Evolutionary conservation across 2,888 invertebrate genomes (phyloP), one percentile per base, ranked within the genome.

Genomic region (Platycheirus albimanus): DNA sequence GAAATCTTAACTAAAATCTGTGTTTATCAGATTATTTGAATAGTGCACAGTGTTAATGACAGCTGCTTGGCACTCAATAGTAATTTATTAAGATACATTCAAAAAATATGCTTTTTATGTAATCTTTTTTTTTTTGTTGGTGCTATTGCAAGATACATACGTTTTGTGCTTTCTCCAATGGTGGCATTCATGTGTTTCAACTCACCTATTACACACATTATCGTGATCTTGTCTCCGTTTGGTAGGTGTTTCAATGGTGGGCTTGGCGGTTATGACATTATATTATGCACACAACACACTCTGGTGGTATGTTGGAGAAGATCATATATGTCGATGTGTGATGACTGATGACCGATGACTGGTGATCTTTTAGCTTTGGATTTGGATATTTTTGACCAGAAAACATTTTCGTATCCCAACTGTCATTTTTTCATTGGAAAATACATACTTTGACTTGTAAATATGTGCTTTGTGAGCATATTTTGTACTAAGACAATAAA

Each of bases 231-330:
- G 24, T 24, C 56, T 15, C 24, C 0, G 15, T 41, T 33, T 33
- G n/a, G n/a, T n/a, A n/a, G n/a, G n/a, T 33, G 1, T 33, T 4
- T 8, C 8, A 33, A 8, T 8, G 8, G 13, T 24, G 7, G 5
- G 56, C 24, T 13, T 56, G 15, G 8, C 20, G 13, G 24, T 58
- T 58, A 58, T 58, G 41, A 17, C 58, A 58, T 58, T 58, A 3
- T 41, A 58, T 58, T 58, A 58, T 41, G 41, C 15, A 58, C 28
- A 41, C n/a, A 56, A 15, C 8, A 56, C 56, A 41, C 41, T 41
- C 15, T 58, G 15, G 41, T 15, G 56, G 13, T 10, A 15, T 41
- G 11, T 38, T 38, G n/a, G 10, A 24, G 4, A 58, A 10, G 24
- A 6, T 15, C 33, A 58, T 24, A 41, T 11, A 38, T 38, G 56